Percentiles rank a stretch among this genome's conserved stretches.
Conservation (phyloP, 1,140 invertebrate species). For the Frieseomelitta varia region DNA sequence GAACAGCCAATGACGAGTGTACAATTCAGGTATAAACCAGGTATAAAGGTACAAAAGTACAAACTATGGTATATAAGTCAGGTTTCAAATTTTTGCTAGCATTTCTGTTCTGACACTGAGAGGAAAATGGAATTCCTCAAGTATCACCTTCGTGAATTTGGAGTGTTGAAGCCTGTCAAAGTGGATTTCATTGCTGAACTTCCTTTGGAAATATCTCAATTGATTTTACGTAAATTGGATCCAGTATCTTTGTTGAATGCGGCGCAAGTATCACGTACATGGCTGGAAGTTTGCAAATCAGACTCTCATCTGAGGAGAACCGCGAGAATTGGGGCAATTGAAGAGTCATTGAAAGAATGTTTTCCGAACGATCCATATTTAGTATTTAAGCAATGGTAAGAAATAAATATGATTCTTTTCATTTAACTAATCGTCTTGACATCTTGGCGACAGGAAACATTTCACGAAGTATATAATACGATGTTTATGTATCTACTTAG, state of each 20-base stretch:
- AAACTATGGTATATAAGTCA: too few relatives aligned
- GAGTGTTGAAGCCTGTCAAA: neutral
- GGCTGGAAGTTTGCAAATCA: constrained; percentile 20
- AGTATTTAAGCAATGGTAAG: too few relatives aligned
- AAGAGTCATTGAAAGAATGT: too few relatives aligned
- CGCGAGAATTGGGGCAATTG: too few relatives aligned
- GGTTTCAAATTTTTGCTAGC: neutral
- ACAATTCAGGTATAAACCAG: too few relatives aligned
- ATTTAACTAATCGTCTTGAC: neutral
- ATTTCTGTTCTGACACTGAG: neutral
- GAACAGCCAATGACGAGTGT: too few relatives aligned
- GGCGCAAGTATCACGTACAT: constrained; percentile 21
- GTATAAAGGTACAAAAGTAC: too few relatives aligned
- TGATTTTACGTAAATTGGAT: constrained; percentile 47
- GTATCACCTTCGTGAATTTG: too few relatives aligned
- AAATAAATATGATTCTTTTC: neutral
- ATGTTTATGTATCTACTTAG: too few relatives aligned
- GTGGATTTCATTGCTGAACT: constrained; percentile 33
- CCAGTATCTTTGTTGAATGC: constrained; percentile 30
- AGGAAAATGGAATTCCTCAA: too few relatives aligned
- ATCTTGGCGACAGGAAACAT: neutral
- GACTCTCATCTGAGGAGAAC: neutral
- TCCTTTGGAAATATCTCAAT: constrained; percentile 25
- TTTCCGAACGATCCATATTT: too few relatives aligned
- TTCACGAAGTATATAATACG: too few relatives aligned